These are phyloP conservation scores for Sebastes cheni DNA, from an alignment of 2,797 vertebrate species.

Conservation along the genomic window DNA sequence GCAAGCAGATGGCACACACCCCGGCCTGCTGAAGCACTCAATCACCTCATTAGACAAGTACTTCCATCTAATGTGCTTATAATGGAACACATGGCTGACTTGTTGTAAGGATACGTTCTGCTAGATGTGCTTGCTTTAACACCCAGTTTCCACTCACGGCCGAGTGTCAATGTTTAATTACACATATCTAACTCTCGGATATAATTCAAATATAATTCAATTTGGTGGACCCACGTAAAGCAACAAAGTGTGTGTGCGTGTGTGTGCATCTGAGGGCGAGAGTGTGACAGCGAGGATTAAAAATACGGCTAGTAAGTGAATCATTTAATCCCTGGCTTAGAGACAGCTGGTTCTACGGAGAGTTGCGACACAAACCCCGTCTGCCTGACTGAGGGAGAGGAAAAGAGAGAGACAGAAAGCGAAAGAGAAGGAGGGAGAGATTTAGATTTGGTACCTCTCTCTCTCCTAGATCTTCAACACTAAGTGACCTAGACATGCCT, in stretches of 20 bases:
- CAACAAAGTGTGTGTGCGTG: conserved; percentile 22
- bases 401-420: background rate
- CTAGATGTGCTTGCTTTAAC: conserved; percentile 42
- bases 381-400: conserved; percentile 11
- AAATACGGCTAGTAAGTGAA: conserved; percentile 73
- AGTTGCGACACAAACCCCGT: conserved; percentile 47
- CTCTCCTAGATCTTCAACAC: conserved; percentile 31
- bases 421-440: conserved; percentile 27
- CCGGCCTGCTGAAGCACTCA: conserved; percentile 57
- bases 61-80: conserved; percentile 69
- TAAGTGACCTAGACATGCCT: conserved; percentile 63
- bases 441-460: conserved; percentile 25
- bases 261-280: conserved; percentile 6
- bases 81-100: conserved; percentile 68
- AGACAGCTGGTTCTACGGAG: conserved; percentile 71
- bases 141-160: conserved; percentile 19
- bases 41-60: conserved; percentile 72
- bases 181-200: conserved; percentile 43
- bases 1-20: conserved; percentile 66
- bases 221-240: conserved; percentile 48
- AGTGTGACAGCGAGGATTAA: conserved; percentile 73
- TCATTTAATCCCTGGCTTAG: conserved; percentile 76
- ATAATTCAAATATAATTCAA: conserved; percentile 68
- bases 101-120: conserved; percentile 37
- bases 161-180: conserved; percentile 55